Percentiles rank a stretch among this genome's conserved stretches.
Conservation (phyloP, 2,797 vertebrate species). For the Chaunax sp. region DNA sequence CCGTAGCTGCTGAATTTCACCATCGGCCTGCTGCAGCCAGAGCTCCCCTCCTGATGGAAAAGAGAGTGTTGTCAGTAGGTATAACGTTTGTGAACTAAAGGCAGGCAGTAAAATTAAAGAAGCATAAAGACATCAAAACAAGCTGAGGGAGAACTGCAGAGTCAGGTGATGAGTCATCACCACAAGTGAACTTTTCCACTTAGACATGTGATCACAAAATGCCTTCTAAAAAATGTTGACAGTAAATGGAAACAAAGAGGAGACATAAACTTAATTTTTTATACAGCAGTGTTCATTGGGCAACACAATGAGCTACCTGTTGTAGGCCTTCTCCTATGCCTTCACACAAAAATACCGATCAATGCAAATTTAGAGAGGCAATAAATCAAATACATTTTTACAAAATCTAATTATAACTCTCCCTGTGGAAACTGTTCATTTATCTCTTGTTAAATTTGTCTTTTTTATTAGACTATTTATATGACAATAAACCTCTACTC, state of each 20-base stretch:
- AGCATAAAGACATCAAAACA: neutral
- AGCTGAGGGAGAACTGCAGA: too few relatives aligned
- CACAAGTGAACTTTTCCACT: too few relatives aligned
- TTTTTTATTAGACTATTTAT: too few relatives aligned
- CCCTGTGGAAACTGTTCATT: too few relatives aligned
- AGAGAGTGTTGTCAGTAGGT: constrained; percentile 42
- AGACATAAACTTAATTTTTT: constrained; percentile 24
- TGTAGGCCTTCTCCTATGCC: constrained; percentile 94
- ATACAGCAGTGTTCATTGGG: constrained; percentile 44
- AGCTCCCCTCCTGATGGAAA: constrained; percentile 74
- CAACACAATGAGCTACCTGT: constrained; percentile 88
- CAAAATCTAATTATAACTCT: too few relatives aligned
- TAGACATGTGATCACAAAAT: too few relatives aligned
- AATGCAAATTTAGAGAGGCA: too few relatives aligned
- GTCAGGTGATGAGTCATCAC: too few relatives aligned
- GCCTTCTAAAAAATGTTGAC: constrained; percentile 1
- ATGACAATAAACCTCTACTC: too few relatives aligned
- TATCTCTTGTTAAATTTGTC: too few relatives aligned
- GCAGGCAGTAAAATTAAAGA: neutral
- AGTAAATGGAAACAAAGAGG: constrained; percentile 51
- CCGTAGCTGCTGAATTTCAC: constrained; percentile 77
- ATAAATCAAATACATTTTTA: too few relatives aligned
- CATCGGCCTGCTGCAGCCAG: constrained; percentile 86
- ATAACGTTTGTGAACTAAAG: neutral
- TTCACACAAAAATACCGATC: too few relatives aligned